These are phyloP conservation scores for Glaucidium brasilianum DNA, from an alignment of 2,113 vertebrate genomes.

Conservation along the genomic window DNA sequence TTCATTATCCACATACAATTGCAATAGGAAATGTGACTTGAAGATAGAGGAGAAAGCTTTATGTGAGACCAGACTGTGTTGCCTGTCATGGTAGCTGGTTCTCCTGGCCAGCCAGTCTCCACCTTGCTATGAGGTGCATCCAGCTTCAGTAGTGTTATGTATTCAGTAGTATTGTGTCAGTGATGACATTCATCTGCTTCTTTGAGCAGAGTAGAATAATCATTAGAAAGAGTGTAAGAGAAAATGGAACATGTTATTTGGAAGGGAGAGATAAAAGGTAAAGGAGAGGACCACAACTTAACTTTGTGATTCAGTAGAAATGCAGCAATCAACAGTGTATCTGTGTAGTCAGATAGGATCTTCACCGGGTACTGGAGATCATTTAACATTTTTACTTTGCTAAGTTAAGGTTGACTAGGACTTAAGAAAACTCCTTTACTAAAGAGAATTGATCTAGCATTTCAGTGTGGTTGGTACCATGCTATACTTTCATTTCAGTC, in stretches of 20 bases:
- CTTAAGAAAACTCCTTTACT: not conserved
- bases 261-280: not conserved
- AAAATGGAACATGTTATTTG: not conserved
- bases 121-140: not conserved
- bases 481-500: not conserved
- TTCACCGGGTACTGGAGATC: not conserved
- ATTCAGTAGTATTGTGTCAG: not conserved
- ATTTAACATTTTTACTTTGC: not conserved
- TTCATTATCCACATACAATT: not conserved
- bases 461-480: not conserved
- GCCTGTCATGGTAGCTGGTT: not conserved
- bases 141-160: not conserved
- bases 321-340: not conserved
- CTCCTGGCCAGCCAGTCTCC: not conserved
- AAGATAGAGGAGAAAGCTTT: not conserved
- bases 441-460: not conserved
- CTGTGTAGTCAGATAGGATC: not conserved
- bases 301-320: not conserved
- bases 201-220: not conserved
- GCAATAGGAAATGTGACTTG: not conserved
- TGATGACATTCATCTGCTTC: not conserved
- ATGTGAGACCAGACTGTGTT: not conserved
- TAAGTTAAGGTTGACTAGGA: not conserved
- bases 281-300: not conserved
- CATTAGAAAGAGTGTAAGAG: not conserved